Evolutionary conservation across 2,888 invertebrate species (phyloP), one percentile per base, ranked within the genome.

Genomic region (Apotomis turbidana): DNA sequence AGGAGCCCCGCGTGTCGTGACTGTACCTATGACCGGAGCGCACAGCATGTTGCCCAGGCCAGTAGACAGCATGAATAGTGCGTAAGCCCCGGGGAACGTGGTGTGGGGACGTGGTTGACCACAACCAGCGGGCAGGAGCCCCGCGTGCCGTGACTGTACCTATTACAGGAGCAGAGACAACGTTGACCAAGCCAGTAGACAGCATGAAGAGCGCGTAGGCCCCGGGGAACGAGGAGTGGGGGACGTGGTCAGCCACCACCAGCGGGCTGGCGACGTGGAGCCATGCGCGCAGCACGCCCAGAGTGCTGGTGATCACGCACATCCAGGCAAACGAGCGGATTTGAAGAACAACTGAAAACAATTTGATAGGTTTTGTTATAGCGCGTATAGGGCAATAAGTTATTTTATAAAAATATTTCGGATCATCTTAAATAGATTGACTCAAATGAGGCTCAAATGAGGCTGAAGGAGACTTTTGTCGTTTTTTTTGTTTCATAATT

Each of bases 181-280:
- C 94, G 73, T 95, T 95, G 4, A 95, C 94, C 44, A 95, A 83
- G 0, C 96, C 97, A 79, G 95, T 94, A 36, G 95, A 92, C 3
- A 96, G 94, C 93, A 96, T 95, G 78, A 94, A 96, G 8, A 97
- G 83, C 0, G 96, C 96, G 78, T 96, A 96, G 0, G 96, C 96
- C 0, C 95, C 95, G 0, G 96, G 95, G 78, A 96, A 96, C 80
- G 96, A 95, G 15, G 95, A 91, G 4, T 88, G 87, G 0, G 93
- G 81, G 59, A 96, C 94, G 80, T 96, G 94, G 80, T 96, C 95
- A 0, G 96, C 95, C 68, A 96, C 94, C 0, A 96, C 95, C 62
- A 97, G 80, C 0, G 96, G 95, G 74, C 96, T 93, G 4, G 96
- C 94, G 0, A 96, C 95, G 77, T 96, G 95, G 0, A 97, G 88